These are phyloP conservation scores for Beris morrisii DNA, from an alignment of 2,888 invertebrate species.

Conservation along the genomic window DNA sequence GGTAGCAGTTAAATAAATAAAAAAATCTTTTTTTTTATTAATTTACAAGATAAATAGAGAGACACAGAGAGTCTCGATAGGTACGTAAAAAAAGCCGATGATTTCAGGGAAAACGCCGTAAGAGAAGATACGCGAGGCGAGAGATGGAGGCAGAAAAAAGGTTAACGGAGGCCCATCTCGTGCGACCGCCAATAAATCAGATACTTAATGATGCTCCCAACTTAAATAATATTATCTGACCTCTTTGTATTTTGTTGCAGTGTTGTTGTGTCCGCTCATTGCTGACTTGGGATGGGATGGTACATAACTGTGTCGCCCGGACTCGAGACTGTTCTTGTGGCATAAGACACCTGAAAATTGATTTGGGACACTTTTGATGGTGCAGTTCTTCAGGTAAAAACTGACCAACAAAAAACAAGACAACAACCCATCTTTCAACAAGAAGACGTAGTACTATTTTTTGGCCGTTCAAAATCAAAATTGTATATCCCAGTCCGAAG, in stretches of 20 bases:
- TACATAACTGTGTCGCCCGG: background rate
- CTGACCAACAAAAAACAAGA: too few species aligned
- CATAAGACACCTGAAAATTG: slow-evolving; percentile 36
- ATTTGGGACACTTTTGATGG: slow-evolving; percentile 37
- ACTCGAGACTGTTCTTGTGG: slow-evolving; percentile 15
- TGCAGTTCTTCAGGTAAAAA: slow-evolving; percentile 25
- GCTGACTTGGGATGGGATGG: background rate
- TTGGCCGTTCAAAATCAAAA: slow-evolving; percentile 10
- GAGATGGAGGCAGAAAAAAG: slow-evolving; percentile 37
- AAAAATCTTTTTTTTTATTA: slow-evolving; percentile 47
- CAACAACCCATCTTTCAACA: slow-evolving; percentile 25
- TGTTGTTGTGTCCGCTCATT: background rate
- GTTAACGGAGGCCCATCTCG: slow-evolving; percentile 39
- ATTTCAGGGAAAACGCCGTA: slow-evolving; percentile 20
- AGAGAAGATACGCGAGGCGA: slow-evolving; percentile 35
- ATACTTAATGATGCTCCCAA: slow-evolving; percentile 57
- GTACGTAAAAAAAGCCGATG: slow-evolving; percentile 19
- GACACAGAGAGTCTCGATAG: slow-evolving; percentile 33
- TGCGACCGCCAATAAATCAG: slow-evolving; percentile 57
- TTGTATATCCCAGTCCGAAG: slow-evolving; percentile 4
- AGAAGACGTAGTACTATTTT: slow-evolving; percentile 25
- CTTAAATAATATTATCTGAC: slow-evolving; percentile 42
- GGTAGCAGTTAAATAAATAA: slow-evolving; percentile 50
- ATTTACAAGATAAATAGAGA: slow-evolving; percentile 52
- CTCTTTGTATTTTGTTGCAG: slow-evolving; percentile 18